Conservation (phyloP, 2,797 vertebrate genomes). For the Ibycter americanus region DNA sequence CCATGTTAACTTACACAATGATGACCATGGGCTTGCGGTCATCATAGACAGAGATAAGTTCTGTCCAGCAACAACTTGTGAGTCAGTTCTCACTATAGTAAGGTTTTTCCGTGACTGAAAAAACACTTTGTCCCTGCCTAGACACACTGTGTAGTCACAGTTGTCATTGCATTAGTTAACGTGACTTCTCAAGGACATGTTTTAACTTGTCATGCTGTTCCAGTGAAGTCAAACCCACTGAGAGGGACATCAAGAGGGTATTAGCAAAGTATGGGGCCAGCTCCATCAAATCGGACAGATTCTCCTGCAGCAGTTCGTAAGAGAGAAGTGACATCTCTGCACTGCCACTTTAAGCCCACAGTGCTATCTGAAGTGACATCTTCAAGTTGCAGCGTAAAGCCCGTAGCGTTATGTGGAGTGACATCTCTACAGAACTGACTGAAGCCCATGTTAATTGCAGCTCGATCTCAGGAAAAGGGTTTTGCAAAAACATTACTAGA, state of each 20-base stretch:
- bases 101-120: neutral
- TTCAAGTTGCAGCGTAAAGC: conserved; percentile 23
- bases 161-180: conserved; percentile 11
- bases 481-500: neutral
- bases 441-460: conserved; percentile 37
- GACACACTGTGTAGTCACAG: neutral
- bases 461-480: neutral
- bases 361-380: conserved; percentile 41
- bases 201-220: conserved; percentile 45
- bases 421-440: conserved; percentile 25
- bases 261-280: neutral
- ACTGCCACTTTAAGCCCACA: conserved; percentile 13
- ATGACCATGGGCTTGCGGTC: neutral
- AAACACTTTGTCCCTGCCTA: neutral
- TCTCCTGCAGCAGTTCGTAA: conserved; percentile 21
- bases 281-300: conserved; percentile 42
- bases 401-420: neutral
- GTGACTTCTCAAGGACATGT: conserved; percentile 50
- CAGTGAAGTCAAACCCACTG: conserved; percentile 33
- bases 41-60: neutral
- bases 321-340: conserved; percentile 20
- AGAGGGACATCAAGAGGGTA: conserved; percentile 31
- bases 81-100: neutral
- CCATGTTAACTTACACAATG: neutral
- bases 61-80: neutral